Conservation (phyloP, 2,888 invertebrate genomes). For the Lycia hirtaria region DNA sequence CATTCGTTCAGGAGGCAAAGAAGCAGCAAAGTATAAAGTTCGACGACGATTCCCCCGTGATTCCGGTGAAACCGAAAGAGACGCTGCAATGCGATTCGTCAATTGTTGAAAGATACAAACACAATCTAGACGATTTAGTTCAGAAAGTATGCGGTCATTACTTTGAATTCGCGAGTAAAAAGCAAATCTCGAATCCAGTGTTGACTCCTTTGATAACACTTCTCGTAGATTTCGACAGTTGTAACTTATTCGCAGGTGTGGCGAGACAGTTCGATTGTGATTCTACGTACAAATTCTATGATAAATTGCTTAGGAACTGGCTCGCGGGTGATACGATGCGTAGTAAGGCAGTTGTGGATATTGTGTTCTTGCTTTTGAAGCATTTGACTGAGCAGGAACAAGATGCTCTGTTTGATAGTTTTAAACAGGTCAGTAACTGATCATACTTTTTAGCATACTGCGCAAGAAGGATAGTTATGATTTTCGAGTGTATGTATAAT, state of each 20-base stretch:
- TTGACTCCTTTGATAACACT: conserved; percentile 82
- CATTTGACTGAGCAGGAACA: conserved; percentile 84
- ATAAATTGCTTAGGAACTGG: conserved; percentile 74
- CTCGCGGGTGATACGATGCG: conserved; percentile 78
- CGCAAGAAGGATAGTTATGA: too few species aligned
- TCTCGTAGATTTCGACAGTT: conserved; percentile 84
- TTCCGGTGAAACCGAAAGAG: background rate
- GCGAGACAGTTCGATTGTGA: conserved; percentile 57
- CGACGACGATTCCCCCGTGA: conserved; percentile 47
- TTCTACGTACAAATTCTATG: conserved; percentile 59
- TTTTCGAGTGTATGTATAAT: too few species aligned
- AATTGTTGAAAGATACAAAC: conserved; percentile 62
- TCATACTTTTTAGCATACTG: background rate
- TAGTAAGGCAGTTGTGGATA: conserved; percentile 84
- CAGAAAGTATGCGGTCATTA: conserved; percentile 80
- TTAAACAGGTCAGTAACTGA: conserved; percentile 79
- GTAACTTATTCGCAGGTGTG: conserved; percentile 81
- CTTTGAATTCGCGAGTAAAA: conserved; percentile 79
- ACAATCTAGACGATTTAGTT: conserved; percentile 74
- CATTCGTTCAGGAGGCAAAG: conserved; percentile 52
- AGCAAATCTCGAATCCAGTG: conserved; percentile 70
- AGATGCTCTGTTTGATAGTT: conserved; percentile 79
- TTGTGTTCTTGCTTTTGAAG: conserved; percentile 86
- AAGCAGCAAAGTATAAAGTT: conserved; percentile 61
- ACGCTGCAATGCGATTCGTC: conserved; percentile 42